Conservation (phyloP, 2,113 vertebrate species). For the Tor tambroides region DNA sequence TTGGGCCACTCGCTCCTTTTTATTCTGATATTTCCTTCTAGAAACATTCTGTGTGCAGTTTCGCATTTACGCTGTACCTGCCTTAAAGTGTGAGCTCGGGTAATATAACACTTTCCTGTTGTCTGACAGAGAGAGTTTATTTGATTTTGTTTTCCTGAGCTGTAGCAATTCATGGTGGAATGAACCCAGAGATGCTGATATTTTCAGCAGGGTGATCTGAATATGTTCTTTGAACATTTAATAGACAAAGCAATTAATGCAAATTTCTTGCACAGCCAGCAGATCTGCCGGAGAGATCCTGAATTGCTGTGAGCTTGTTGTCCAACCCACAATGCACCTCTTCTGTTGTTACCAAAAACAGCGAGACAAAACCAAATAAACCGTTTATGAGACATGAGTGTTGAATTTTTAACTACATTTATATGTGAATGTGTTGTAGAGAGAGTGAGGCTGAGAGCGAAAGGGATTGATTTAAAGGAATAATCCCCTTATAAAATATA, state of each 20-base stretch:
- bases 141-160: background rate
- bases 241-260: conserved; percentile 64
- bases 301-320: conserved; percentile 52
- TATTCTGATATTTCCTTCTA: no score
- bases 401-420: background rate
- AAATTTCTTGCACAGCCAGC: conserved; percentile 58
- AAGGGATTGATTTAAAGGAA: background rate
- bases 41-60: background rate
- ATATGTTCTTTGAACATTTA: conserved; percentile 61
- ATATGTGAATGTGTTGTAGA: background rate
- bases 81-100: background rate
- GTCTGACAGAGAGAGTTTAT: background rate
- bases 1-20: no score
- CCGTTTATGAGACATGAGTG: background rate
- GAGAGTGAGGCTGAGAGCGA: background rate
- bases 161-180: background rate
- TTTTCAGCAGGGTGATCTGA: conserved; percentile 45
- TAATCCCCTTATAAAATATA: no score
- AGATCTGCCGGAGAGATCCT: conserved; percentile 53
- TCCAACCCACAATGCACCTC: conserved; percentile 29
- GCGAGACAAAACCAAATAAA: background rate
- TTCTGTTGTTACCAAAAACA: conserved; percentile 30
- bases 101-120: background rate
- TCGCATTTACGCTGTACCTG: background rate
- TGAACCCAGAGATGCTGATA: conserved; percentile 41